Conservation (phyloP, 2,113 vertebrate species). For the Passer domesticus region DNA sequence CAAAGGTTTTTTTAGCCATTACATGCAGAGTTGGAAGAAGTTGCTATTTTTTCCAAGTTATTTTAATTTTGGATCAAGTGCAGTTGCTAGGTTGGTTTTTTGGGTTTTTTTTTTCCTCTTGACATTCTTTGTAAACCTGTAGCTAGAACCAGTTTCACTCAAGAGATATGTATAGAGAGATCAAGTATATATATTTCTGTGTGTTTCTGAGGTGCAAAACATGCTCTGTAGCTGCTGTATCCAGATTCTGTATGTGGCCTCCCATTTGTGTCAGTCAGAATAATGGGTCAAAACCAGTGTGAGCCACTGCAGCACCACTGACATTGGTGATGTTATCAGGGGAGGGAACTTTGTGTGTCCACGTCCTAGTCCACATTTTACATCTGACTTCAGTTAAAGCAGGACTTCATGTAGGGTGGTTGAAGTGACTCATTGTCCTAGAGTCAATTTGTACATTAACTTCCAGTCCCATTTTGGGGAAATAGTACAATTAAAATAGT, state of each 20-base stretch:
- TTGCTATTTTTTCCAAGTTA: background rate
- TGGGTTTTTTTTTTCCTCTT: background rate
- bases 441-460: background rate
- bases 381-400: background rate
- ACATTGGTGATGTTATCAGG: rapidly evolving
- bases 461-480: background rate
- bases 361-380: background rate
- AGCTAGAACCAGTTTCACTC: background rate
- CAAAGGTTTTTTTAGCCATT: conserved; percentile 62
- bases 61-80: background rate
- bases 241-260: background rate
- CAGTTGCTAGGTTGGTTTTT: background rate
- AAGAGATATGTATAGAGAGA: background rate
- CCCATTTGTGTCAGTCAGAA: background rate
- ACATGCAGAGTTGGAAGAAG: conserved; percentile 13
- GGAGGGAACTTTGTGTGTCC: background rate
- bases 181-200: background rate
- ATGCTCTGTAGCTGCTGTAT: background rate
- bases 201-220: background rate
- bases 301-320: background rate
- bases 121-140: background rate
- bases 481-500: background rate
- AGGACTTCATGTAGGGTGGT: background rate
- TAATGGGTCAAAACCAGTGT: background rate
- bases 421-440: background rate